A percentile compares a stretch with the other conserved stretches of the same genome.
phyloP scores from a whole-genome alignment of 2,113 vertebrate genomes.

The Coptodon rendalli region DNA sequence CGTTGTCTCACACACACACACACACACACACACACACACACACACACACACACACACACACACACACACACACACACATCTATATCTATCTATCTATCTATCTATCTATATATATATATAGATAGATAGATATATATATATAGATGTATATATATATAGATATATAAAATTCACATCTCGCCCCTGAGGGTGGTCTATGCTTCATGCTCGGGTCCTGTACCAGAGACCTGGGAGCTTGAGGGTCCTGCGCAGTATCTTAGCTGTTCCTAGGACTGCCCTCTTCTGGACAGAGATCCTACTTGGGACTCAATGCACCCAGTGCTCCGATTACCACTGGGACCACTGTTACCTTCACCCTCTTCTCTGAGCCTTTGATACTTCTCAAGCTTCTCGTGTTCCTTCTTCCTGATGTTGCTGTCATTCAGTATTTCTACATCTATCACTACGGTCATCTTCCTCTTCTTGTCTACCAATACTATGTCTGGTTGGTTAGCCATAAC shows the following conservation, averaged over 20 bases:
- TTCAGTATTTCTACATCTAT: too few relatives aligned
- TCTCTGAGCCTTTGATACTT: background rate
- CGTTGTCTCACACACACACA: background rate
- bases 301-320: background rate
- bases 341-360: background rate
- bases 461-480: too few relatives aligned
- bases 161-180: background rate
- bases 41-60: background rate
- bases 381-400: background rate
- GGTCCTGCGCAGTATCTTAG: background rate
- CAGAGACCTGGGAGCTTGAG: background rate
- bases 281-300: background rate
- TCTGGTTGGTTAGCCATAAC: too few relatives aligned
- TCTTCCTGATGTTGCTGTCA: too few relatives aligned
- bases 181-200: background rate
- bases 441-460: too few relatives aligned
- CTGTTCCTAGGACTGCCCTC: background rate
- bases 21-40: background rate
- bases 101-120: too few relatives aligned
- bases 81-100: too few relatives aligned
- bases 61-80: too few relatives aligned
- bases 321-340: background rate
- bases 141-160: fast-evolving
- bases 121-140: too few relatives aligned
- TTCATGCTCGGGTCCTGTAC: background rate